phyloP scores from a whole-genome alignment of 2,797 vertebrate genomes.

The Pseudochromis fuscus region DNA sequence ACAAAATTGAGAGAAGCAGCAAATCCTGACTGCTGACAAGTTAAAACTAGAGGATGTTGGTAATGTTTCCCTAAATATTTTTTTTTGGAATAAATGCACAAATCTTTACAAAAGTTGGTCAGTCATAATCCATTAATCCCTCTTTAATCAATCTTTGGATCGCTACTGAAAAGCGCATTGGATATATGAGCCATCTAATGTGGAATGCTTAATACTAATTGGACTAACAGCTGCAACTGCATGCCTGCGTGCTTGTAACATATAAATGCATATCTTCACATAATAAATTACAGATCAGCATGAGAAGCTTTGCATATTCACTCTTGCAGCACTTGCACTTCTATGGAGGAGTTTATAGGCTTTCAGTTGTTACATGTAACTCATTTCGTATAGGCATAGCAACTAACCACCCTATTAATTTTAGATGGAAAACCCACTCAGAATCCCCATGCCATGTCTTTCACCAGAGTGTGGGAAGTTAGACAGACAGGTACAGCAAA shows the following conservation, averaged over 20 bases:
- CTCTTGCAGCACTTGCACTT: background rate
- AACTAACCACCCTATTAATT: conserved; percentile 57
- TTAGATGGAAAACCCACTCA: conserved; percentile 78
- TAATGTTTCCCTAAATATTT: background rate
- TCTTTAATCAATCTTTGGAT: background rate
- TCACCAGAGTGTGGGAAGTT: conserved; percentile 60
- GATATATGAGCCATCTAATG: background rate
- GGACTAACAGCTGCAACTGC: background rate
- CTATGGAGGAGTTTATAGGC: background rate
- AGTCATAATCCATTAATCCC: background rate
- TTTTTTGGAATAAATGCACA: background rate
- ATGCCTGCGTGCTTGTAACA: background rate
- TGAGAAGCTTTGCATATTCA: conserved; percentile 3
- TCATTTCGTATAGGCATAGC: conserved; percentile 1
- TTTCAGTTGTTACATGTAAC: background rate
- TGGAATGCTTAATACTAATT: background rate
- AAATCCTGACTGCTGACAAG: background rate
- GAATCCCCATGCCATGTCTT: conserved; percentile 68
- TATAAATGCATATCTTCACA: background rate
- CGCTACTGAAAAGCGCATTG: background rate
- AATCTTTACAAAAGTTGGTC: background rate
- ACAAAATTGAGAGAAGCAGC: background rate
- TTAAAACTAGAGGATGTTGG: background rate
- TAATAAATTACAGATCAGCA: background rate
- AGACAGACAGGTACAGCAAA: conserved; percentile 69